Conservation (phyloP, 35 echinoderm and acorn worm species). For the Ptychodera flava region DNA sequence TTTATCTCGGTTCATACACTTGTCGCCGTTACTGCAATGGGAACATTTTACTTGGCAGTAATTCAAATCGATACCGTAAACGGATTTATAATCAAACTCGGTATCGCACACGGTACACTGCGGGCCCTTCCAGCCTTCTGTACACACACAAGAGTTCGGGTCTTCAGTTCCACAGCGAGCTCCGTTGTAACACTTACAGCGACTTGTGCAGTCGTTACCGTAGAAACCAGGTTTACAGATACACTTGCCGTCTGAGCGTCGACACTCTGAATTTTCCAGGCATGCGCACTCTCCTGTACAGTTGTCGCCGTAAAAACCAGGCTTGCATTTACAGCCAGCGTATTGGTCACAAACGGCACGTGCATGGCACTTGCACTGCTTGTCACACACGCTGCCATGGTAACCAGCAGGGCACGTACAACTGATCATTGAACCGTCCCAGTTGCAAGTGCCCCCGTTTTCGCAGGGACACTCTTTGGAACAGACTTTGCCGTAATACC, state of each 20-base stretch:
- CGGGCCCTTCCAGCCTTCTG: neutral
- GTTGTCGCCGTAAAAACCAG: neutral
- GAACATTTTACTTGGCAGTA: neutral
- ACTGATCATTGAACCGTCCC: neutral
- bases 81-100: too few relatives aligned
- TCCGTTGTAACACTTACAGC: neutral
- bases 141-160: neutral
- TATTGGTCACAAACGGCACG: neutral
- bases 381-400: neutral
- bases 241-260: neutral
- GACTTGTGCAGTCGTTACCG: neutral
- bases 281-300: neutral
- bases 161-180: neutral
- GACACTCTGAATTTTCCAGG: neutral
- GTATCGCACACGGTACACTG: neutral
- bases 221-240: neutral
- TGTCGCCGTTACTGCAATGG: neutral
- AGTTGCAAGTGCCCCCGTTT: neutral
- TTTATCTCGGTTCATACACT: neutral
- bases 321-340: neutral
- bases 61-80: neutral
- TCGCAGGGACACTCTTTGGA: neutral
- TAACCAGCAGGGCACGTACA: neutral
- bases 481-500: neutral
- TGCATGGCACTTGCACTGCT: neutral